Base-by-base conservation (phyloP, 2,113 vertebrate species). In the Alexandromys fortis region DNA sequence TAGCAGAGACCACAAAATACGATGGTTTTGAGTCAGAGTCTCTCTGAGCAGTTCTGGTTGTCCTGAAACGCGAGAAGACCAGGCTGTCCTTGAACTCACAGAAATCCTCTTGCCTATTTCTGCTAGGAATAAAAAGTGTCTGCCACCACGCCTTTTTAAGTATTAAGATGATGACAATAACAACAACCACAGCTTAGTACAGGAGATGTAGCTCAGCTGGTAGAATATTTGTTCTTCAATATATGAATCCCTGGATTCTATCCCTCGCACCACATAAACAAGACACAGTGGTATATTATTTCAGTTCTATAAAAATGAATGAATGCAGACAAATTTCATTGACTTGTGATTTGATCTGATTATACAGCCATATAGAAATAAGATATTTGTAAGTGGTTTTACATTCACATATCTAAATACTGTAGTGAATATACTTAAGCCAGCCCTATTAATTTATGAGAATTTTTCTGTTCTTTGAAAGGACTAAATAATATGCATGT, bases 351-450 rank as follows among this genome's bases (percentile, higher is more conserved):
- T 91, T 86, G 3, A 26, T 72, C 78, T 92, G 65, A n/a, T 2
- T 90, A 19, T 33, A 78, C 1, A 88, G 21, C 11, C 85, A 14
- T 55, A 95, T 38, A 22, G 73, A 30, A 22, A 6, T 24, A 95
- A 78, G n/a, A 78, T 52, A 30, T 79, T 94, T 90, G 92, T 0
- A 67, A 72, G 1, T 91, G 47, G 73, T 45, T 91, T 93, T 86
- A 72, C 19, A 38, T 77, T 96, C 76, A 67, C 61, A 91, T 2
- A 82, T 58, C 90, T 75, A 75, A 45, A 24, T 68, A 94, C 52
- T 49, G 30, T 85, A 92, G 33, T 89, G 21, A 86, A 81, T 55
- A 93, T 47, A 94, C 81, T 68, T 95, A 94, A 95, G 58, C 38
- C 49, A 67, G 90, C 26, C 95, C 0, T 72, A 30, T 16, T 16